Evolutionary conservation across 1,140 invertebrate genomes (phyloP).

Genomic region (Amyelois transitella): DNA sequence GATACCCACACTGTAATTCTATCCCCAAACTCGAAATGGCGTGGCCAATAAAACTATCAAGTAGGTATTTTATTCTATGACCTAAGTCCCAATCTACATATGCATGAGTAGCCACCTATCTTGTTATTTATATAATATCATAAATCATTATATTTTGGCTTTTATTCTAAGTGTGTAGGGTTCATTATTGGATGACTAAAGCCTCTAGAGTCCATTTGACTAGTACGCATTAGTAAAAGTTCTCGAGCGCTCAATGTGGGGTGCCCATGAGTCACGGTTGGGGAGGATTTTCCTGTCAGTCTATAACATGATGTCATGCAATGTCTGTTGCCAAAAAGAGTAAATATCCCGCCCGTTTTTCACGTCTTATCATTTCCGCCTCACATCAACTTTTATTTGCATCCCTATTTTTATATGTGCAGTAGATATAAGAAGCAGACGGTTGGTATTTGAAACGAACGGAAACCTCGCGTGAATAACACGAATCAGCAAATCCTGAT

Average conservation of each 20-base stretch:
- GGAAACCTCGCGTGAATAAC: background rate
- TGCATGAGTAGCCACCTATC: slow-evolving; percentile 44
- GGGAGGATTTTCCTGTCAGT: background rate
- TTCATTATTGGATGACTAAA: slow-evolving; percentile 33
- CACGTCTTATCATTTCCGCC: slow-evolving; percentile 1
- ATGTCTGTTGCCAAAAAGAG: background rate
- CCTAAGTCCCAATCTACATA: slow-evolving; percentile 67
- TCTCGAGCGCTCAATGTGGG: slow-evolving; percentile 39
- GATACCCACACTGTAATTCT: slow-evolving; percentile 2
- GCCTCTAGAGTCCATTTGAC: slow-evolving; percentile 66
- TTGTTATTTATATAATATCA: slow-evolving; percentile 28
- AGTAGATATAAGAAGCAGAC: background rate
- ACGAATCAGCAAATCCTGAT: slow-evolving; percentile 2
- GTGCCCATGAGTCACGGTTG: slow-evolving; percentile 23
- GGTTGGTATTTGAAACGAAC: background rate
- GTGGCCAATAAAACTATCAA: slow-evolving; percentile 32
- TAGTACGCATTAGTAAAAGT: slow-evolving; percentile 68
- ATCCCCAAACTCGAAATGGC: slow-evolving; percentile 7
- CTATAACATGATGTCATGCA: background rate
- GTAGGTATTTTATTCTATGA: slow-evolving; percentile 49
- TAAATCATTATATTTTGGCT: slow-evolving; percentile 27
- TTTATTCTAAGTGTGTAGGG: slow-evolving; percentile 32
- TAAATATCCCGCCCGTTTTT: background rate
- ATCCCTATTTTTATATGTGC: slow-evolving; percentile 2
- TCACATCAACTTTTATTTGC: slow-evolving; percentile 8